These are phyloP conservation scores for Neopelma chrysocephalum DNA, from an alignment of 2,797 vertebrate genomes.

Conservation along the genomic window DNA sequence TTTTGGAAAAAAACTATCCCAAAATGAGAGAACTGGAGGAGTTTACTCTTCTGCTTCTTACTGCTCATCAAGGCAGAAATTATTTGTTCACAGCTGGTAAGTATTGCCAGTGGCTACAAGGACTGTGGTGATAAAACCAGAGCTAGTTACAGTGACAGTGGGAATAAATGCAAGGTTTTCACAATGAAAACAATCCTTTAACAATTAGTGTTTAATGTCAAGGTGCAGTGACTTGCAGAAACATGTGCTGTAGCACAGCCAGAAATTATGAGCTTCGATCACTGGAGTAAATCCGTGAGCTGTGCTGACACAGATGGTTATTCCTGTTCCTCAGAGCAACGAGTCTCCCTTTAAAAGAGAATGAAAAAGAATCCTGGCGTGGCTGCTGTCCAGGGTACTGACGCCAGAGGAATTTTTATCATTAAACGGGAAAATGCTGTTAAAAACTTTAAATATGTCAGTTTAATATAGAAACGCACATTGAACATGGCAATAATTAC, in stretches of 20 bases:
- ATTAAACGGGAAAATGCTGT: fast-evolving
- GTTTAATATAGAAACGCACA: background rate
- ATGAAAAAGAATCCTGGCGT: fast-evolving
- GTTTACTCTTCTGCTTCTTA: background rate
- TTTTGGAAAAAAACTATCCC: background rate
- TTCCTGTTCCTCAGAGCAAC: background rate
- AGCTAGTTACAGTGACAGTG: background rate
- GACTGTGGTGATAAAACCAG: background rate
- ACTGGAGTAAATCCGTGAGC: background rate
- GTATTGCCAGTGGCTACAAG: background rate
- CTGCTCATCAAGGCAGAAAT: background rate
- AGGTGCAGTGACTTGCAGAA: background rate
- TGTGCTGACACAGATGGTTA: background rate
- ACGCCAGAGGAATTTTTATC: fast-evolving
- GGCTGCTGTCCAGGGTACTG: background rate
- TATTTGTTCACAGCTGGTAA: background rate
- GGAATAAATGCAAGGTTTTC: background rate
- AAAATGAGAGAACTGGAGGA: background rate
- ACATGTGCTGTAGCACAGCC: background rate
- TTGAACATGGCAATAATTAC: background rate
- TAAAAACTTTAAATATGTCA: background rate
- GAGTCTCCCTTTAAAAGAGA: background rate
- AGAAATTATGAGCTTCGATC: background rate
- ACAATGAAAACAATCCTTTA: background rate
- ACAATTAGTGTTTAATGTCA: background rate